A percentile compares a stretch with the other conserved stretches of the same genome.
These are phyloP conservation scores for Lysandra bellargus DNA, from an alignment of 2,888 invertebrate species.

Conservation along the genomic window DNA sequence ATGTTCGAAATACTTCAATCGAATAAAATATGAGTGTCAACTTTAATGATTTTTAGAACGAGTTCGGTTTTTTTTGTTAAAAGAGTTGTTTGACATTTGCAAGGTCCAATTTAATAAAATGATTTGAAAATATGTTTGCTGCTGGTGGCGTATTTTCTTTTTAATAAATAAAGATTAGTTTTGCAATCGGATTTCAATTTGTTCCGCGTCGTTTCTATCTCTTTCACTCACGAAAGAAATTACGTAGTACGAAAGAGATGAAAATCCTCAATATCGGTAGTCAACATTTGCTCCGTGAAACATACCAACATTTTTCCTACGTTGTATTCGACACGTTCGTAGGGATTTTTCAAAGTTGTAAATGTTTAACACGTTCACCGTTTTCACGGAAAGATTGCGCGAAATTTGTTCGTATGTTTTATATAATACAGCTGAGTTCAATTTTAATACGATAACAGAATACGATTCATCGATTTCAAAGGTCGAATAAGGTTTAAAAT, in stretches of 20 bases:
- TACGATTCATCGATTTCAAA: background rate
- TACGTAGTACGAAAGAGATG: background rate
- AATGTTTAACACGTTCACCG: conserved; percentile 22
- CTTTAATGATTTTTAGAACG: too few relatives aligned
- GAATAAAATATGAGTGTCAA: too few relatives aligned
- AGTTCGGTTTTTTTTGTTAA: too few relatives aligned
- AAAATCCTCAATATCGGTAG: background rate
- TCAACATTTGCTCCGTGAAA: background rate
- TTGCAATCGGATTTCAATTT: background rate
- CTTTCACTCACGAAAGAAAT: background rate
- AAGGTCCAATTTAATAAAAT: background rate
- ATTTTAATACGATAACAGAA: background rate
- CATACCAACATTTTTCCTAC: background rate
- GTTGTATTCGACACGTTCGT: conserved; percentile 20
- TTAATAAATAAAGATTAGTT: conserved; percentile 1
- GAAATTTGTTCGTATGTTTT: background rate
- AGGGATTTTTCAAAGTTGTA: conserved; percentile 24
- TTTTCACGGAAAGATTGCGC: background rate
- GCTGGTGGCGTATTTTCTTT: background rate
- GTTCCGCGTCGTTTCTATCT: background rate
- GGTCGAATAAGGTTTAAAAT: background rate
- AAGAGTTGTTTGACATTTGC: background rate
- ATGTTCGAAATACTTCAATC: too few relatives aligned
- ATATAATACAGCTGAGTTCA: background rate
- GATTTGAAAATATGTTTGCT: background rate